These are phyloP conservation scores for Perca schrenkii DNA, from an alignment of 2,113 vertebrate species.

Conservation along the genomic window DNA sequence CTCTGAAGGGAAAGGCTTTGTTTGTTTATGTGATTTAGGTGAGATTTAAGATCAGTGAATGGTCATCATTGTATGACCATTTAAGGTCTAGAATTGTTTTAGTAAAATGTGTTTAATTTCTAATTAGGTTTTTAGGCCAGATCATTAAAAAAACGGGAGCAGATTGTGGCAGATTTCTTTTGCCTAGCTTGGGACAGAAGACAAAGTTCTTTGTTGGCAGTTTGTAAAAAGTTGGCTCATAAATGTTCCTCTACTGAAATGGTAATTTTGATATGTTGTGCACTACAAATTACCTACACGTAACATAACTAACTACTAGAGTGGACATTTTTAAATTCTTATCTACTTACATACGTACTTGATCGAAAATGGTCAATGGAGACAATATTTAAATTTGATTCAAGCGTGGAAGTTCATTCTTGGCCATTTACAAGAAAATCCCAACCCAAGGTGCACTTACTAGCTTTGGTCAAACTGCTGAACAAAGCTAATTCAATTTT, in stretches of 20 bases:
- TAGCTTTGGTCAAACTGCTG: neutral
- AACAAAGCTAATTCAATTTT: neutral
- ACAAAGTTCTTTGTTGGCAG: neutral
- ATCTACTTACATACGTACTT: no score
- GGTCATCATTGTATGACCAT: neutral
- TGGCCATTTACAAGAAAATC: neutral
- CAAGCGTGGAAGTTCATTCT: neutral
- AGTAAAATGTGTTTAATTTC: neutral
- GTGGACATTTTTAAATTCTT: neutral
- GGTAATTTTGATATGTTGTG: no score
- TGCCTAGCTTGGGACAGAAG: neutral
- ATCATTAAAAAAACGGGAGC: neutral
- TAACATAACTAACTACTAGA: neutral
- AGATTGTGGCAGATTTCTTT: neutral
- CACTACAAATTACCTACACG: neutral
- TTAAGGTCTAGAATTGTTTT: neutral
- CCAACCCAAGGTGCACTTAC: neutral
- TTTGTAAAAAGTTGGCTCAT: neutral
- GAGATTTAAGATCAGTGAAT: neutral
- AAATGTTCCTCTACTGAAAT: neutral
- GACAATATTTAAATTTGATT: neutral
- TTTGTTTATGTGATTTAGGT: neutral
- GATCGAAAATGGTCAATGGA: no score
- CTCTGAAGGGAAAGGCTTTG: neutral
- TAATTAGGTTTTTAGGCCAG: neutral